phyloP scores from a whole-genome alignment of 2,797 vertebrate species.

The Anas bahamensis region DNA sequence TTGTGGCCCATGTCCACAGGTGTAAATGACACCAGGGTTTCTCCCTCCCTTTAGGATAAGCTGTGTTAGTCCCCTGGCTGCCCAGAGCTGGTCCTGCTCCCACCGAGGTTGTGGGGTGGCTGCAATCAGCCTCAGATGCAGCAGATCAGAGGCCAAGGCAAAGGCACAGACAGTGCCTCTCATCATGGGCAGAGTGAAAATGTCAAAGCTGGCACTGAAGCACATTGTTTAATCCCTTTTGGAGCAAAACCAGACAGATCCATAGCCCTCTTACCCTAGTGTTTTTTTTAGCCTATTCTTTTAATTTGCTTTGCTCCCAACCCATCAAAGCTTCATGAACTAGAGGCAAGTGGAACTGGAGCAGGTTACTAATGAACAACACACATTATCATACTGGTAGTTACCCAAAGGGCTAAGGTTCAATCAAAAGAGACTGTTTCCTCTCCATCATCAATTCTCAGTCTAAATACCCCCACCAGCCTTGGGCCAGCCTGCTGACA shows the following conservation, averaged over 20 bases:
- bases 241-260: neutral
- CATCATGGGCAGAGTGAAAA: neutral
- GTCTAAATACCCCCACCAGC: neutral
- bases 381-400: neutral
- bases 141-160: neutral
- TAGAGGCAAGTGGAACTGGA: neutral
- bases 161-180: neutral
- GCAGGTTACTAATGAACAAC: neutral
- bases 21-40: neutral
- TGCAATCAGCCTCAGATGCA: neutral
- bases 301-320: neutral
- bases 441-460: neutral
- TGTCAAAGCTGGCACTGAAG: neutral
- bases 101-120: neutral
- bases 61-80: neutral
- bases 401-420: neutral
- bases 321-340: neutral
- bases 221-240: neutral
- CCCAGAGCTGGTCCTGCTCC: neutral
- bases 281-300: neutral
- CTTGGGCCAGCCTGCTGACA: neutral
- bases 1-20: accelerated
- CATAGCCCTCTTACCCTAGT: neutral
- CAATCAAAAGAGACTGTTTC: neutral
- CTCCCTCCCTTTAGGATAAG: neutral